A percentile compares a stretch with the other conserved stretches of the same genome.
Evolutionary conservation across 1,140 invertebrate genomes (phyloP).

Genomic region (Pentalonia nigronervosa): DNA sequence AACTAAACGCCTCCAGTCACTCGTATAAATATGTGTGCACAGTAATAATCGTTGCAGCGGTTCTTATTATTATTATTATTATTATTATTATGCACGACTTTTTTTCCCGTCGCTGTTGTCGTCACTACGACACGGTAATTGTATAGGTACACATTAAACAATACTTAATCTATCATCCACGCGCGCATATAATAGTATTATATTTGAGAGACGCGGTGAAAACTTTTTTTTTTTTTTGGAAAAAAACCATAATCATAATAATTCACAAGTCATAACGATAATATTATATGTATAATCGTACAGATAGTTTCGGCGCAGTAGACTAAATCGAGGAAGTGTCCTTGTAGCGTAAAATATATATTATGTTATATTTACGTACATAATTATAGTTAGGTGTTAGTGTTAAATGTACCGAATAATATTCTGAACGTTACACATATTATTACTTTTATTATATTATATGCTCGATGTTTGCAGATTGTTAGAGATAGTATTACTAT

Average conservation of each 20-base stretch:
- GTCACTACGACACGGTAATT: not conserved
- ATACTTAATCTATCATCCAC: constrained; percentile 7
- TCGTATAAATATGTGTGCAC: not conserved
- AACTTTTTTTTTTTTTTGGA: not conserved
- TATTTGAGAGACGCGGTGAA: not conserved
- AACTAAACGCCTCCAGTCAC: constrained; percentile 1
- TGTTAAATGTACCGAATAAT: constrained; percentile 45
- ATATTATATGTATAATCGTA: not conserved
- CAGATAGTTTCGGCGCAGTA: not conserved
- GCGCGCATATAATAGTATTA: not conserved
- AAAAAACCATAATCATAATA: not conserved
- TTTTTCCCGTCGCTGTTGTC: not conserved
- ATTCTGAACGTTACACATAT: constrained; percentile 17
- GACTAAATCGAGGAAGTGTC: not conserved
- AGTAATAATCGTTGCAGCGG: not conserved
- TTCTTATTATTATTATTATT: not conserved
- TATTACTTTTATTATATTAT: not conserved
- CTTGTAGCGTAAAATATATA: not conserved
- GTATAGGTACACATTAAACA: constrained; percentile 3
- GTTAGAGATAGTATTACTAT: constrained; percentile 11
- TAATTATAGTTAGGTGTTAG: not conserved
- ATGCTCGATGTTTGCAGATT: not conserved
- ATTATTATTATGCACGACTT: constrained; percentile 15
- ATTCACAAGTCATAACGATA: not conserved
- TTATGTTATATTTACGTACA: not conserved